Base-by-base conservation (phyloP, 1,140 invertebrate species). In the Luehdorfia chinensis region DNA sequence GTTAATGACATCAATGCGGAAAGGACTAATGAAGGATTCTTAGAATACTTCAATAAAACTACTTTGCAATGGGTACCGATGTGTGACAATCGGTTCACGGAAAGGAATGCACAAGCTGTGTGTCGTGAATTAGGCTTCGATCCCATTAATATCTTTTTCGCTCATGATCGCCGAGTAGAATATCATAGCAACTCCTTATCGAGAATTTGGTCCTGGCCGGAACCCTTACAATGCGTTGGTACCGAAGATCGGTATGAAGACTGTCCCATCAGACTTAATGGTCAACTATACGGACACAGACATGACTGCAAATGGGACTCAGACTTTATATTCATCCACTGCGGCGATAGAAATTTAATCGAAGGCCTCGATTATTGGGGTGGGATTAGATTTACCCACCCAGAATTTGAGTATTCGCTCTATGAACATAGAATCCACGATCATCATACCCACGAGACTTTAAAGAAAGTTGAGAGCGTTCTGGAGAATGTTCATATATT, bases 51-150 rank as follows among this genome's bases (percentile, higher is more conserved):
- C 74, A 99, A 99, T 78, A 89, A 88, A 44, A 99, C 98, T 2
- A 98, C 97, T 0, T 84, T 96, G 5, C 96, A 99, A 75, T 99
- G 97, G 96, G 94, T 98, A 25, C 96, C 98, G 0, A 92, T 99
- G 72, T 99, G 98, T 84, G 98, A 99, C 88, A 90, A 90, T 34
- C 89, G 96, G 46, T 99, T 99, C 74, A 98, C 96, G 0, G 95
- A 98, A 74, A 89, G 96, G 66, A 98, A 98, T 79, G 96, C 96
- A 1, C 93, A 97, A 89, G 96, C 99, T 0, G 95, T 98, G 0
- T 99, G 98, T 73, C 89, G 95, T 12, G 95, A 99, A 74, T 79
- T 99, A n/a, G 96, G 97, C 9, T 93, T 94, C 61, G 94, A 97
- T 76, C 91, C 93, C 0, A 89, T 98, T 8, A 97, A 98, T 79